Percentiles rank a stretch among this genome's conserved stretches.
Conservation (phyloP, 2,888 invertebrate genomes). For the Epirrita christyi region DNA sequence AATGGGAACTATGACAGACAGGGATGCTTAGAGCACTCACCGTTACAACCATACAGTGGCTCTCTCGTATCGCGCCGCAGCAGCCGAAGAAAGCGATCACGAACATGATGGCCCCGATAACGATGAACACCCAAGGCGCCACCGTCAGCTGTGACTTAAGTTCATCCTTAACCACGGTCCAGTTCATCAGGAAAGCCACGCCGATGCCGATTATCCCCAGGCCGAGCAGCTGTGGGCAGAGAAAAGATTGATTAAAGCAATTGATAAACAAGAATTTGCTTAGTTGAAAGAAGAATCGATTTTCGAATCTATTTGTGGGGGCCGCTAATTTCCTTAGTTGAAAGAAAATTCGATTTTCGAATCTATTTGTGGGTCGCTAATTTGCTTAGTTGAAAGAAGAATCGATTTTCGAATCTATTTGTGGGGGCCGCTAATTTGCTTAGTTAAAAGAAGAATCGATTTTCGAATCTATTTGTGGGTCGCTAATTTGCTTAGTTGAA, state of each 20-base stretch:
- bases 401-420: too few relatives aligned
- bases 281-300: too few relatives aligned
- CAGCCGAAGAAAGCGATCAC: slow-evolving; percentile 95
- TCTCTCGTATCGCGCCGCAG: slow-evolving; percentile 95
- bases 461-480: too few relatives aligned
- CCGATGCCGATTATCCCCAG: slow-evolving; percentile 88
- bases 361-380: too few relatives aligned
- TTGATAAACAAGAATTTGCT: not conserved
- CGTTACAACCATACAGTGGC: slow-evolving; percentile 94
- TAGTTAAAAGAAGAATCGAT: too few relatives aligned
- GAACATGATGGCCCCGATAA: slow-evolving; percentile 89
- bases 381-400: too few relatives aligned
- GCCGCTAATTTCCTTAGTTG: too few relatives aligned
- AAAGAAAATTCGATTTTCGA: too few relatives aligned
- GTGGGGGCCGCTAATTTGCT: too few relatives aligned
- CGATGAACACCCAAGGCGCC: slow-evolving; percentile 87
- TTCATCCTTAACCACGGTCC: slow-evolving; percentile 77
- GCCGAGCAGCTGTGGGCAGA: slow-evolving; percentile 86
- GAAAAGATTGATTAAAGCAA: not conserved
- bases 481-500: too few relatives aligned
- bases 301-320: too few relatives aligned
- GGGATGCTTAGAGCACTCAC: slow-evolving; percentile 76
- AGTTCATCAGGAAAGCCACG: slow-evolving; percentile 86
- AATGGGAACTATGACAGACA: too few relatives aligned
- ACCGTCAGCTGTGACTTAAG: slow-evolving; percentile 77